Evolutionary conservation across 1,140 invertebrate species (phyloP), one percentile per base, ranked within the genome.

Genomic region (Maconellicoccus hirsutus): DNA sequence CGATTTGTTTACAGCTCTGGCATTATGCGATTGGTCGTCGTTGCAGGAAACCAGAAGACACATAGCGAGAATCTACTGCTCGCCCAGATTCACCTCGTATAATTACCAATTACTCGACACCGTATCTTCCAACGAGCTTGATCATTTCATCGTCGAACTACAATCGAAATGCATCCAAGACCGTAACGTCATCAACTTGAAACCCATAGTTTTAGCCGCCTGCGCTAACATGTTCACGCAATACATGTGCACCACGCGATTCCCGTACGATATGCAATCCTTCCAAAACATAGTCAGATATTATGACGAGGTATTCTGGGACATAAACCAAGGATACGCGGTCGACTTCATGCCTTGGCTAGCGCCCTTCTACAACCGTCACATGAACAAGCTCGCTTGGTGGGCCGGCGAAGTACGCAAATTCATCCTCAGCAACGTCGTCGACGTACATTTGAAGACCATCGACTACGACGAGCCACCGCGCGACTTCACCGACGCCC

Each of bases 291-390:
- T 90, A 72, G 84, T 91, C 0, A 76, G 83, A 23, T 85, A 85
- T 71, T 94, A 93, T 76, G 91, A 94, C 75, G 84, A 87, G 72
- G 89, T 95, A 3, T 95, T 95, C 80, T 91, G 86, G 84, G 91
- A 94, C 76, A 89, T 94, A 71, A 94, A 94, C 77, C 88, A 92
- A 77, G 91, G 91, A 0, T 93, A 92, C 77, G 85, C 89, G 0
- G 85, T 93, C 0, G 93, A 95, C 77, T 93, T 94, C 77, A 77
- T 95, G 21, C 92, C 92, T 0, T 91, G 89, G 83, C 75, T 94
- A 0, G 80, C 85, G 70, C 89, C 89, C 0, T 84, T 91, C 61
- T 90, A 91, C 77, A 80, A 79, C 8, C 78, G 81, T 0, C 88
- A 92, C 76, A 86, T 90, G 81, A 79, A 83, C 0, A 86, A 86